Evolutionary conservation across 2,113 vertebrate species (phyloP), one percentile per base, ranked within the genome.

Genomic region (Scopus umbretta): DNA sequence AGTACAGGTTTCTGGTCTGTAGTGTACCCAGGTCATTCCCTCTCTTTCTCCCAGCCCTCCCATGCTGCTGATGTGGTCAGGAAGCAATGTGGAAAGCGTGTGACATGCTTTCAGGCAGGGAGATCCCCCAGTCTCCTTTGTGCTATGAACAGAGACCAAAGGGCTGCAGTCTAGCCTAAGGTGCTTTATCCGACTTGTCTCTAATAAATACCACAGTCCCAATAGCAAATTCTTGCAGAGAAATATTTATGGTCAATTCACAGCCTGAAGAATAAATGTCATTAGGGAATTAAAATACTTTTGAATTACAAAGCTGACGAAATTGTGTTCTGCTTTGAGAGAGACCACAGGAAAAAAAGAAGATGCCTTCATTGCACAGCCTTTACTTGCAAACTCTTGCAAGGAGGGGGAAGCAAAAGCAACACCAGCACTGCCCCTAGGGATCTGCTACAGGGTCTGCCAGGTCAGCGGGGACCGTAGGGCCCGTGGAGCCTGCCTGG

Each of bases 231-330:
- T 80, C 68, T 88, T 72, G 22, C 61, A 61, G 52, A 86, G 40
- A 95, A 95, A 65, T 95, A 68, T 94, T 94, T 91, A 94, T 90
- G 96, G 93, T 95, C 95, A 90, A 47, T 96, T 96, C 92, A 92
- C 90, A 94, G 95, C 92, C 96, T 81, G 76, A 80, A 94, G 88
- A 95, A 87, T 74, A 93, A 94, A 86, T 75, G 43, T 15, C 56
- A 85, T 91, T 91, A 62, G 11, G 66, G 79, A 92, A 96, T 94
- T 84, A 92, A 95, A 92, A 84, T 88, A 59, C 11, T 84, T 95
- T 23, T 63, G 86, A 91, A 94, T 89, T 92, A 49, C 70, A 81
- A 86, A 95, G 83, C n/a, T 91, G 80, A 84, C 95, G 72, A 89
- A 92, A 72, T 61, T 68, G 4, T 72, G 23, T 49, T 91, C 55